Conservation (phyloP, 2,888 invertebrate genomes). For the Volucella inanis region DNA sequence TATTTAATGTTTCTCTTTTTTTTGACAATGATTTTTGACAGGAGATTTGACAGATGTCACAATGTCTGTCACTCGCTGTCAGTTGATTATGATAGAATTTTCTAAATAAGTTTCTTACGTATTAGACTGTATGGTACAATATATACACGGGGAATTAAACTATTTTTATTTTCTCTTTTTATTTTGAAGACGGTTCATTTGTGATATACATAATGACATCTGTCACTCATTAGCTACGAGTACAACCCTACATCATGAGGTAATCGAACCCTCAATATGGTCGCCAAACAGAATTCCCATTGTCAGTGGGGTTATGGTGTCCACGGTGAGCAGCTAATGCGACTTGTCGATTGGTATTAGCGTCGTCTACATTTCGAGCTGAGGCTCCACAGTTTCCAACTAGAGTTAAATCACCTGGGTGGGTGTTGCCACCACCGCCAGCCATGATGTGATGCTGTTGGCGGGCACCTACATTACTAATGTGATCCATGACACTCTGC, state of each 20-base stretch:
- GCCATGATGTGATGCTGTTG: conserved; percentile 84
- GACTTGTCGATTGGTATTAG: conserved; percentile 82
- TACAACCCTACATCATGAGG: conserved; percentile 81
- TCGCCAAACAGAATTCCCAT: conserved; percentile 89
- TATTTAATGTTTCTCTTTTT: not conserved
- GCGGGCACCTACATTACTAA: conserved; percentile 86
- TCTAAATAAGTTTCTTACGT: conserved; percentile 46
- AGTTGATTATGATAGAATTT: conserved; percentile 54
- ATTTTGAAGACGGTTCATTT: conserved; percentile 49
- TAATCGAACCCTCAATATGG: conserved; percentile 86
- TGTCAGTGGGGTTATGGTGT: conserved; percentile 83
- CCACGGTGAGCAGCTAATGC: conserved; percentile 82
- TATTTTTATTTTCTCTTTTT: conserved; percentile 32
- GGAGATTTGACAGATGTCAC: conserved; percentile 36
- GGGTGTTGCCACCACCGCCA: conserved; percentile 80
- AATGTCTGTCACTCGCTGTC: not conserved
- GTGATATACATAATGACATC: conserved; percentile 30
- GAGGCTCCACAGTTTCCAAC: conserved; percentile 83
- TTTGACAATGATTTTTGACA: conserved; percentile 50
- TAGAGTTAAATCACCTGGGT: conserved; percentile 82
- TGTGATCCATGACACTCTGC: conserved; percentile 90
- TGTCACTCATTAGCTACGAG: conserved; percentile 76
- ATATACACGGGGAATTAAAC: conserved; percentile 66
- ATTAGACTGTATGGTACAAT: conserved; percentile 57
- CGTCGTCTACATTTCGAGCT: conserved; percentile 82